Evolutionary conservation across 2,797 vertebrate species (phyloP).

Genomic region (Malurus leucopterus): DNA sequence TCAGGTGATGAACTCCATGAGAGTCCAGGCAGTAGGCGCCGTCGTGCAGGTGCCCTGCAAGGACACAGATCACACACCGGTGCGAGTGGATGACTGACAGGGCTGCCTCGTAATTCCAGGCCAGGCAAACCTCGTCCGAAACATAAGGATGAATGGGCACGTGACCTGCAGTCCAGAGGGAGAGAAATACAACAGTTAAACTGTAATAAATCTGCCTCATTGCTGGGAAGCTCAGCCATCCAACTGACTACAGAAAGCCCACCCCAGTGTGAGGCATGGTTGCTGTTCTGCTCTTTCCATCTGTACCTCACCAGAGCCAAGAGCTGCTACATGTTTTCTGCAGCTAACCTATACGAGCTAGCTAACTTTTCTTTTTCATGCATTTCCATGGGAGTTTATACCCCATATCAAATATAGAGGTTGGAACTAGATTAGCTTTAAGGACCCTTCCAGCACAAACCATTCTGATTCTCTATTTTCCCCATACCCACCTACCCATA

Average conservation of each 20-base stretch:
- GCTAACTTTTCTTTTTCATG: rapidly evolving
- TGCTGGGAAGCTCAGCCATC: not conserved
- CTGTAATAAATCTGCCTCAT: not conserved
- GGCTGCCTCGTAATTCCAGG: conserved; percentile 86
- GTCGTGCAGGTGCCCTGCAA: conserved; percentile 87
- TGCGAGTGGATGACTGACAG: conserved; percentile 80
- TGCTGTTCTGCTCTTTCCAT: not conserved
- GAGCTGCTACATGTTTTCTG: not conserved
- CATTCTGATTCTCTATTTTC: not conserved
- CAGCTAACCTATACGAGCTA: rapidly evolving
- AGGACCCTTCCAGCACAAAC: not conserved
- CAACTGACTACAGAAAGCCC: not conserved
- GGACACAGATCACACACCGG: conserved; percentile 83
- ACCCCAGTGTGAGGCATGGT: rapidly evolving
- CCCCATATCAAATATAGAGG: rapidly evolving
- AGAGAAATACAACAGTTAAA: not conserved
- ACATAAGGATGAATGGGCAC: conserved; percentile 84
- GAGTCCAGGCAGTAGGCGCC: conserved; percentile 82
- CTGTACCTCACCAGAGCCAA: not conserved
- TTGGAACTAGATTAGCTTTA: not conserved
- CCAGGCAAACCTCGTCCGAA: conserved; percentile 76
- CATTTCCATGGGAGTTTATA: not conserved
- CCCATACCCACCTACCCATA: conserved; percentile 79
- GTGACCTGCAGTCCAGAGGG: conserved; percentile 77
- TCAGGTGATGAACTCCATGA: conserved; percentile 85